These are phyloP conservation scores for Pelagia noctiluca DNA, from an alignment of 30 jellyfish, hydroid and myxozoan genomes.

Conservation along the genomic window DNA sequence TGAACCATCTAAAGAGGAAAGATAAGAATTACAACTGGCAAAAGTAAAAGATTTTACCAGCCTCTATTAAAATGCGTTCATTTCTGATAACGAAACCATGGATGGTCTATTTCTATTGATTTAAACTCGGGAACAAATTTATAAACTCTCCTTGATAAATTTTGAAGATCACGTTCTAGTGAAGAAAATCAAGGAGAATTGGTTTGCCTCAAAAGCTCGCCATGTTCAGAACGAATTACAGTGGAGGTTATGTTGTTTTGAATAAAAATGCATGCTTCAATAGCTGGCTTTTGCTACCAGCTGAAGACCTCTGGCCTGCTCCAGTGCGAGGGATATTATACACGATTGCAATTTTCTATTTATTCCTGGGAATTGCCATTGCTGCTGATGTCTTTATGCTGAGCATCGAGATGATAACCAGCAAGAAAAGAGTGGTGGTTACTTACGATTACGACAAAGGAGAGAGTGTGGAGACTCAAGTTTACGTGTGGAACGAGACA, in stretches of 20 bases:
- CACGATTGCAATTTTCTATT: slow-evolving; percentile 68
- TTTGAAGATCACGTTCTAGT: no score
- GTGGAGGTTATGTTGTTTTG: slow-evolving; percentile 78
- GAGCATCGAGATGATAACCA: slow-evolving; percentile 92
- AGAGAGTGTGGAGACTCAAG: slow-evolving; percentile 78
- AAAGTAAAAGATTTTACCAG: no score
- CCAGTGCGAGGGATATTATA: slow-evolving; percentile 86
- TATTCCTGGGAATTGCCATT: slow-evolving; percentile 93
- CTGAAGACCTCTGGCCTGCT: slow-evolving; percentile 85
- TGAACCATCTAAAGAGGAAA: no score
- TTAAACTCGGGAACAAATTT: no score
- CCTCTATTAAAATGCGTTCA: no score
- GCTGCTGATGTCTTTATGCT: slow-evolving; percentile 92
- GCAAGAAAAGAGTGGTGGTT: slow-evolving; percentile 75
- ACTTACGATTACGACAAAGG: slow-evolving; percentile 79
- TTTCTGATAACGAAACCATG: no score
- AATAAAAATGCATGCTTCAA: slow-evolving; percentile 69
- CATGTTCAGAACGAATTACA: slow-evolving; percentile 64
- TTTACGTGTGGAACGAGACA: slow-evolving; percentile 92
- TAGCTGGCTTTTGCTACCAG: slow-evolving; percentile 94
- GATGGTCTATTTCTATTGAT: no score
- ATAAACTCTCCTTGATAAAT: no score
- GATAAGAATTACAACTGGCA: no score
- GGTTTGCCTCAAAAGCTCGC: no score
- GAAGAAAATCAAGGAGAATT: no score